Percentiles rank a stretch among this genome's conserved stretches.
These are phyloP conservation scores for Andrena chrysosceles DNA, from an alignment of 2,888 invertebrate species.

Conservation along the genomic window DNA sequence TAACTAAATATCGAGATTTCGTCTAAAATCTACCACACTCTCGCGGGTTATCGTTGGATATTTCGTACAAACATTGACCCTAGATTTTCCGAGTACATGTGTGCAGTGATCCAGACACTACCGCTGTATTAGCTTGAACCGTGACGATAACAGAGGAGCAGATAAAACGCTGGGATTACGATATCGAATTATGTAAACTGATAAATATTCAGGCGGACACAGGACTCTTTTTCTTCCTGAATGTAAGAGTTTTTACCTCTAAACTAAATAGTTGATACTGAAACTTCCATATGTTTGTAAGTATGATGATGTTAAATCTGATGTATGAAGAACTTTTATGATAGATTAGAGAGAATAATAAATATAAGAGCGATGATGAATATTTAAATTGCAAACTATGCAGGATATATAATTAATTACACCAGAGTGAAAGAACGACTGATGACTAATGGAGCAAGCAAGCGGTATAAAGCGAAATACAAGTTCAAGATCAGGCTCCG, in stretches of 20 bases:
- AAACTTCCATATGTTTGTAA: too few relatives aligned
- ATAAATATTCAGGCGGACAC: conserved; percentile 19
- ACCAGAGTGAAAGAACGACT: not conserved
- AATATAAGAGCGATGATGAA: not conserved
- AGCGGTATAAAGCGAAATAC: conserved; percentile 1
- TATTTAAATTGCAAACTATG: too few relatives aligned
- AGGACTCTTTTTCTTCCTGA: not conserved
- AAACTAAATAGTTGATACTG: too few relatives aligned
- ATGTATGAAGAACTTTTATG: too few relatives aligned
- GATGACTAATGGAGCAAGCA: conserved; percentile 17
- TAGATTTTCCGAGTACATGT: conserved; percentile 50
- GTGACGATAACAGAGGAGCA: conserved; percentile 8
- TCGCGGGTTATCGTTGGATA: conserved; percentile 55
- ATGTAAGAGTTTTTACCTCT: not conserved
- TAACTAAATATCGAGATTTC: not conserved
- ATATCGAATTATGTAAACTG: conserved; percentile 14
- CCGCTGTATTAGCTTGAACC: conserved; percentile 21
- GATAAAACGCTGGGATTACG: conserved; percentile 24
- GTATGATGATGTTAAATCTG: too few relatives aligned
- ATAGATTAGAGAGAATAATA: not conserved
- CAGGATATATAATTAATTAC: not conserved
- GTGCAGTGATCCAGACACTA: conserved; percentile 16
- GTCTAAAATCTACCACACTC: conserved; percentile 33
- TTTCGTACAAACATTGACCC: conserved; percentile 60
- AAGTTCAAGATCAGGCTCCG: conserved; percentile 36